These are phyloP conservation scores for Synanthedon myopaeformis DNA, from an alignment of 2,888 invertebrate genomes.

Conservation along the genomic window DNA sequence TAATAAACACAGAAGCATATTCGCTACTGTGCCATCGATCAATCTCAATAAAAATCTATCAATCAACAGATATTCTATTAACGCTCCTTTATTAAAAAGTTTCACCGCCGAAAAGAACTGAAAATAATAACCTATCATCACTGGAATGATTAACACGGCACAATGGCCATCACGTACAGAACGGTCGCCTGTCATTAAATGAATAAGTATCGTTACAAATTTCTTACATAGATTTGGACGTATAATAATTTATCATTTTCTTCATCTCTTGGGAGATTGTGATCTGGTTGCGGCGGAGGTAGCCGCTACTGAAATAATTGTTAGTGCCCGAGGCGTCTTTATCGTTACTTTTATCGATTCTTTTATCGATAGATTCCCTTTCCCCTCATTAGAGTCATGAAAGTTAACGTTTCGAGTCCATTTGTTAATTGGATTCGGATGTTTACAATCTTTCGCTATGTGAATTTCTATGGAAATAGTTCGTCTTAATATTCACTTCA, in stretches of 20 bases:
- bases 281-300: constrained; percentile 23
- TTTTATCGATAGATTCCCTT: constrained; percentile 1
- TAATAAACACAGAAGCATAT: not conserved
- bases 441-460: no score
- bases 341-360: constrained; percentile 13
- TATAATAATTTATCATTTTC: constrained; percentile 18
- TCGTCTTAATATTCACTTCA: no score
- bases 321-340: constrained; percentile 31
- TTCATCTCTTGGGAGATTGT: constrained; percentile 18
- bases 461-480: no score
- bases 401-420: not conserved
- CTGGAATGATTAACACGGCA: constrained; percentile 34
- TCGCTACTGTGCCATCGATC: not conserved
- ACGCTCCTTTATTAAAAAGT: not conserved
- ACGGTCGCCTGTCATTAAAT: constrained; percentile 30
- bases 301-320: constrained; percentile 41
- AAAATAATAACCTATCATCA: constrained; percentile 33
- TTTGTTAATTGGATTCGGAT: not conserved
- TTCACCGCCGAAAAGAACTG: constrained; percentile 10
- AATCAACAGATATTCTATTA: not conserved
- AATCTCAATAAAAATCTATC: not conserved
- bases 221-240: constrained; percentile 3
- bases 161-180: constrained; percentile 30
- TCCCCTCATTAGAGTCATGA: not conserved
- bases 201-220: constrained; percentile 14